Evolutionary conservation across 2,888 invertebrate genomes (phyloP).

Genomic region (Pharmacophagus antenor): DNA sequence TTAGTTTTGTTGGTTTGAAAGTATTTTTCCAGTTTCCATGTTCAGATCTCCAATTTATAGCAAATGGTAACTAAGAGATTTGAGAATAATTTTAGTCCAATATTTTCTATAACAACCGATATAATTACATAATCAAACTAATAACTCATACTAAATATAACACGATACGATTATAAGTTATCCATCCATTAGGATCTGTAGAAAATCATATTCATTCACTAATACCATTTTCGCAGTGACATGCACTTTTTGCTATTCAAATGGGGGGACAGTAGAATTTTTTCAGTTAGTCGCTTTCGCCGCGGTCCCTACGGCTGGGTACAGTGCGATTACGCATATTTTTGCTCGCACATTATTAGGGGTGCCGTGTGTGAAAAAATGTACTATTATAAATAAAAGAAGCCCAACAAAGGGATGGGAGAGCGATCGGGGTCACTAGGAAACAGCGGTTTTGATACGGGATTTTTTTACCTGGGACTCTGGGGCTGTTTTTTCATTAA

Average conservation of each 20-base stretch:
- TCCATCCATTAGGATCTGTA: conserved; percentile 74
- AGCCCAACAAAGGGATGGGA: conserved; percentile 76
- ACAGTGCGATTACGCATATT: conserved; percentile 74
- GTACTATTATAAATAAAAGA: conserved; percentile 79
- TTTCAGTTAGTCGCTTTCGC: conserved; percentile 63
- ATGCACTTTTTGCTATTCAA: conserved; percentile 80
- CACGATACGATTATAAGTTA: conserved; percentile 78
- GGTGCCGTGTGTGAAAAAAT: conserved; percentile 79
- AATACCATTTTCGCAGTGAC: conserved; percentile 78
- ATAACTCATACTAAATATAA: conserved; percentile 80
- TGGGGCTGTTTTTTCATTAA: conserved; percentile 67
- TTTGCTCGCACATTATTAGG: conserved; percentile 77
- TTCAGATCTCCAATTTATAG: too few relatives aligned
- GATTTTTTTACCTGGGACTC: conserved; percentile 76
- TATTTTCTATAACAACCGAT: conserved; percentile 1
- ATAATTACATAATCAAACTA: conserved; percentile 71
- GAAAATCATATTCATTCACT: conserved; percentile 77
- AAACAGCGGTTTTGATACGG: conserved; percentile 80
- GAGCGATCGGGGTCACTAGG: conserved; percentile 81
- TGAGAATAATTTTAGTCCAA: conserved; percentile 2
- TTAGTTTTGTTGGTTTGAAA: too few relatives aligned
- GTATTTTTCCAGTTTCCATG: too few relatives aligned
- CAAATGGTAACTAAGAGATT: neutral
- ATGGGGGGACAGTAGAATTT: conserved; percentile 75
- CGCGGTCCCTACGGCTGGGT: conserved; percentile 43